Evolutionary conservation across 2,888 invertebrate species (phyloP).

Genomic region (Dilophus febrilis): DNA sequence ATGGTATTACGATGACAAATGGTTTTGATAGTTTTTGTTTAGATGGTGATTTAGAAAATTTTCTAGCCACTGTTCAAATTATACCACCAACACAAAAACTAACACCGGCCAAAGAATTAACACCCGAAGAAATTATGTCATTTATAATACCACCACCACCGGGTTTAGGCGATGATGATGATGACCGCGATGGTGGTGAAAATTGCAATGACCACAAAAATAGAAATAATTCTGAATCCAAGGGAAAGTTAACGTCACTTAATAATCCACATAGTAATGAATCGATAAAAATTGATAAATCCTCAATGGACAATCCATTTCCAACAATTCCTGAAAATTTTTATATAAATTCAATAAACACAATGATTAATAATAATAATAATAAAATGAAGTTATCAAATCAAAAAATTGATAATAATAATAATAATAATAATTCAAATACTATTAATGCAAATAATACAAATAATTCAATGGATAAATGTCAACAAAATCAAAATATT

Average conservation of each 20-base stretch:
- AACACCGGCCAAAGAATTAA: conserved; percentile 58
- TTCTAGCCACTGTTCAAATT: conserved; percentile 57
- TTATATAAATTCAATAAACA: conserved; percentile 5
- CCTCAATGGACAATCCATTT: conserved; percentile 13
- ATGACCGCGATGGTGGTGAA: neutral
- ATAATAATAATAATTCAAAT: neutral
- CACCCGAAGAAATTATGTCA: conserved; percentile 69
- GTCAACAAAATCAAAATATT: conserved; percentile 26
- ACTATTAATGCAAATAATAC: neutral
- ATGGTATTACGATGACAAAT: neutral
- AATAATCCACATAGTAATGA: conserved; percentile 18
- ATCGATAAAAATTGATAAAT: conserved; percentile 33
- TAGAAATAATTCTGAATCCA: too few relatives aligned
- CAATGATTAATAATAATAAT: conserved; percentile 3
- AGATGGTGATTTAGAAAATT: conserved; percentile 53
- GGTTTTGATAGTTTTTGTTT: too few relatives aligned
- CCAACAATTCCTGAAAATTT: too few relatives aligned
- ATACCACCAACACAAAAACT: conserved; percentile 62
- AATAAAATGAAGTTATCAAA: conserved; percentile 7
- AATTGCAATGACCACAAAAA: too few relatives aligned
- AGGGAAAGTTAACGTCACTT: neutral
- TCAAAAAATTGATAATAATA: too few relatives aligned
- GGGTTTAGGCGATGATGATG: conserved; percentile 31
- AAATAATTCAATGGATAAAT: neutral
- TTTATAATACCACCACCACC: conserved; percentile 72